Evolutionary conservation across 2,888 invertebrate species (phyloP).

Genomic region (Eurois occulta): DNA sequence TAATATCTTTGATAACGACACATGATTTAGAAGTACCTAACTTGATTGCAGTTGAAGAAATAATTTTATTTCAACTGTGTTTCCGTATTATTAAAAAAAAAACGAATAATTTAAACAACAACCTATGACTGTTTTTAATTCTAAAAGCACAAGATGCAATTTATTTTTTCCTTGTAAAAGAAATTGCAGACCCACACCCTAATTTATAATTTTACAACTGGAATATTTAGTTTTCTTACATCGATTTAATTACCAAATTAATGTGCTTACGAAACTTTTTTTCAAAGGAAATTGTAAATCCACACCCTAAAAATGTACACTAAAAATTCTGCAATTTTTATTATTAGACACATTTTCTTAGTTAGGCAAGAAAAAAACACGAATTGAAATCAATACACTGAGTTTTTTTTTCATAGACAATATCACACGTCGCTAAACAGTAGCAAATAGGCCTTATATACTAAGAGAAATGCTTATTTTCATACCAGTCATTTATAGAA

Average conservation of each 20-base stretch:
- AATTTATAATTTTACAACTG: not conserved
- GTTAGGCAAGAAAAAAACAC: not conserved
- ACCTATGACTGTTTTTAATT: not conserved
- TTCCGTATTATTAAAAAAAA: not conserved
- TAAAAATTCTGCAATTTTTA: not conserved
- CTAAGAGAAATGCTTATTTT: conserved; percentile 44
- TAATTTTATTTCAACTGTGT: not conserved
- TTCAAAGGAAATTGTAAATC: not conserved
- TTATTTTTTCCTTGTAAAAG: not conserved
- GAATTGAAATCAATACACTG: not conserved
- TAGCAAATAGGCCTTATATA: conserved; percentile 52
- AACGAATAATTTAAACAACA: not conserved
- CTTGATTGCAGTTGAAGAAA: not conserved
- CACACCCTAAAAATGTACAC: not conserved
- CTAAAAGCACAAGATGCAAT: not conserved
- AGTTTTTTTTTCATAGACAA: conserved; percentile 1
- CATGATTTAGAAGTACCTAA: conserved; percentile 1
- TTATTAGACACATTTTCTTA: not conserved
- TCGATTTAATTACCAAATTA: not conserved
- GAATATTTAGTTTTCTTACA: not conserved
- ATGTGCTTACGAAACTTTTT: not conserved
- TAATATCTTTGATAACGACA: conserved; percentile 25
- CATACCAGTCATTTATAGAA: conserved; percentile 39
- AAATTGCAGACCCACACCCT: not conserved
- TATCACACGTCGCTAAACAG: conserved; percentile 47